Evolutionary conservation across 2,113 vertebrate species (phyloP).

Genomic region (Chlamydotis undulata): DNA sequence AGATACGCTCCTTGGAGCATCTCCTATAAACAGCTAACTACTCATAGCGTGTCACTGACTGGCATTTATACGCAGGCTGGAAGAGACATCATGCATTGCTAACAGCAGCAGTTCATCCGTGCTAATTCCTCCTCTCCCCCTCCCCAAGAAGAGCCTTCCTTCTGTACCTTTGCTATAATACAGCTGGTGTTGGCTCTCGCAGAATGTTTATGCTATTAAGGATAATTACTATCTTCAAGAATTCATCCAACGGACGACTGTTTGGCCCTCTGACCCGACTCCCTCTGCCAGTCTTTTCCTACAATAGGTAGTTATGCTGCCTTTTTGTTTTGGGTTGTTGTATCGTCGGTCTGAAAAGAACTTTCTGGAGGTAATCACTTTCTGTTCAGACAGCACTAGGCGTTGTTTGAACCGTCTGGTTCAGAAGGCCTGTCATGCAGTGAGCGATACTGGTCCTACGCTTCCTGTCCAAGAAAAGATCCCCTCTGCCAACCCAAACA

Average conservation of each 20-base stretch:
- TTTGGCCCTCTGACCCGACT: not conserved
- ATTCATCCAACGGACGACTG: not conserved
- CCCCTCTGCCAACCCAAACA: constrained; percentile 45
- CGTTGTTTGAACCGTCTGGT: not conserved
- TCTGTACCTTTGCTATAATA: not conserved
- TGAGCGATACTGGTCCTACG: rapidly evolving
- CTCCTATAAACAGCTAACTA: not conserved
- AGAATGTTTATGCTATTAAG: not conserved
- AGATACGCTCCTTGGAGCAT: not conserved
- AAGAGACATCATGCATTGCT: not conserved
- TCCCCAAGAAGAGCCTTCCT: not conserved
- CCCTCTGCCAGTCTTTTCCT: not conserved
- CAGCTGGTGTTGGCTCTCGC: not conserved
- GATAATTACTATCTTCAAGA: constrained; percentile 1
- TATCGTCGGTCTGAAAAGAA: not conserved
- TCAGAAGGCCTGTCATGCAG: not conserved
- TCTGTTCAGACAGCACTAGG: not conserved
- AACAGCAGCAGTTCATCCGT: not conserved
- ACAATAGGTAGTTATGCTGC: rapidly evolving
- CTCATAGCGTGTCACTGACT: not conserved
- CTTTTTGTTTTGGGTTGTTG: not conserved
- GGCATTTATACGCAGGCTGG: not conserved
- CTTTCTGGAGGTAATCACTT: not conserved
- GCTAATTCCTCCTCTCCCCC: not conserved
- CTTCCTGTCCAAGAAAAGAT: not conserved